Evolutionary conservation across 2,797 vertebrate species (phyloP).

Genomic region (Spatula clypeata): DNA sequence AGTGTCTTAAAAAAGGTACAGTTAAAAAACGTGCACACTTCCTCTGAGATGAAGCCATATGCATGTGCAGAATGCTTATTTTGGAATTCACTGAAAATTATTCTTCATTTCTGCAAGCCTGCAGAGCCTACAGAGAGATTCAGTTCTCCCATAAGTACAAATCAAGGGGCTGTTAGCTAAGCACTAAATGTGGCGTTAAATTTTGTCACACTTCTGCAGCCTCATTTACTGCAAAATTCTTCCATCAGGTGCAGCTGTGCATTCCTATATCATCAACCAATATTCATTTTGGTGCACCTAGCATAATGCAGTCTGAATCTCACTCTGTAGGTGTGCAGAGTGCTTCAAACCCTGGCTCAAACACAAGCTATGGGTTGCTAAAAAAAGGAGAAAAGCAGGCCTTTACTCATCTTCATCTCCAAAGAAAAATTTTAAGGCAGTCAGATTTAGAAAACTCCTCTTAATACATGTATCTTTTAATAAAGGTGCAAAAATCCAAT

Average conservation of each 20-base stretch:
- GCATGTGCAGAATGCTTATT: slow-evolving; percentile 20
- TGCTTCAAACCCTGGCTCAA: background rate
- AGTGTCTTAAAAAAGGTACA: background rate
- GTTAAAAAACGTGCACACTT: background rate
- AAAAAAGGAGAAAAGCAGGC: background rate
- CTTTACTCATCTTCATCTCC: background rate
- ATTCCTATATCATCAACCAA: background rate
- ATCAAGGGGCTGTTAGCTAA: background rate
- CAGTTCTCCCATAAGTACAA: background rate
- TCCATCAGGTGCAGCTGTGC: background rate
- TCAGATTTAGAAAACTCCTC: background rate
- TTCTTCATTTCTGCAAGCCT: background rate
- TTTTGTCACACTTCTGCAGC: background rate
- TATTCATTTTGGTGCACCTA: background rate
- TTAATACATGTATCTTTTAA: background rate
- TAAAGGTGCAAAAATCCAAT: background rate
- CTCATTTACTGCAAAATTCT: background rate
- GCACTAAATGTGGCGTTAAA: background rate
- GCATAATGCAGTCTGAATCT: background rate
- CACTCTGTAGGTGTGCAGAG: background rate
- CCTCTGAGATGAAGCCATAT: background rate
- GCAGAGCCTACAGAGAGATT: background rate
- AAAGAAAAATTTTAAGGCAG: background rate
- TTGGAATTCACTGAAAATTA: slow-evolving; percentile 37
- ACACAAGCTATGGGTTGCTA: background rate